phyloP scores from a whole-genome alignment of 2,113 vertebrate species.

The Muntiacus reevesi region DNA sequence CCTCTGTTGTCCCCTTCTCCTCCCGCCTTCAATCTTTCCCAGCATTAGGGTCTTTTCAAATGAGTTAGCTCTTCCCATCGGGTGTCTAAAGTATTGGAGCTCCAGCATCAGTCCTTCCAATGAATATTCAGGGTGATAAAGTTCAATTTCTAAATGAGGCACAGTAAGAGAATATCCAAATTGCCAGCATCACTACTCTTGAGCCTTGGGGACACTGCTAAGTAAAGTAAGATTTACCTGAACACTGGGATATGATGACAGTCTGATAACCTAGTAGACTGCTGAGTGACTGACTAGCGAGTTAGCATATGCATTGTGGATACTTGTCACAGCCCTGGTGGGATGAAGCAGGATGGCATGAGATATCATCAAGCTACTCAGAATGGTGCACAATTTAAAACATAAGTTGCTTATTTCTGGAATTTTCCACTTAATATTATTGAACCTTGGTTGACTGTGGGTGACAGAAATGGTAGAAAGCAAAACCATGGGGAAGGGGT shows the following conservation, averaged over 20 bases:
- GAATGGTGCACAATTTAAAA: not conserved
- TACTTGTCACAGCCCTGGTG: not conserved
- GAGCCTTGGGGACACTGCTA: not conserved
- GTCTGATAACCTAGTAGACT: not conserved
- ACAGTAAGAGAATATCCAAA: not conserved
- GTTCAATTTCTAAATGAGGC: not conserved
- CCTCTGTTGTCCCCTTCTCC: not conserved
- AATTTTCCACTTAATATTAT: not conserved
- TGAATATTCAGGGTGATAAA: not conserved
- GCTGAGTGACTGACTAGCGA: not conserved
- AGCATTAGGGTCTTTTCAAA: not conserved
- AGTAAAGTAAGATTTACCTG: not conserved
- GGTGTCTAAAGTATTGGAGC: not conserved
- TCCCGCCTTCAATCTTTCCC: not conserved
- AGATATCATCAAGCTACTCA: not conserved
- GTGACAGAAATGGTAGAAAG: not conserved
- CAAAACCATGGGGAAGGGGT: not conserved
- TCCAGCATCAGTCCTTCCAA: not conserved
- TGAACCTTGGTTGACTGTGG: not conserved
- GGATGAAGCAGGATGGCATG: not conserved
- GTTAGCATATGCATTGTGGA: not conserved
- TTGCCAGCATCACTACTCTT: not conserved
- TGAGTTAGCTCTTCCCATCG: not conserved
- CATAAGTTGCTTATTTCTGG: not conserved
- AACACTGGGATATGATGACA: not conserved